Conservation (phyloP, 2,888 invertebrate genomes). For the Scaeva pyrastri region DNA sequence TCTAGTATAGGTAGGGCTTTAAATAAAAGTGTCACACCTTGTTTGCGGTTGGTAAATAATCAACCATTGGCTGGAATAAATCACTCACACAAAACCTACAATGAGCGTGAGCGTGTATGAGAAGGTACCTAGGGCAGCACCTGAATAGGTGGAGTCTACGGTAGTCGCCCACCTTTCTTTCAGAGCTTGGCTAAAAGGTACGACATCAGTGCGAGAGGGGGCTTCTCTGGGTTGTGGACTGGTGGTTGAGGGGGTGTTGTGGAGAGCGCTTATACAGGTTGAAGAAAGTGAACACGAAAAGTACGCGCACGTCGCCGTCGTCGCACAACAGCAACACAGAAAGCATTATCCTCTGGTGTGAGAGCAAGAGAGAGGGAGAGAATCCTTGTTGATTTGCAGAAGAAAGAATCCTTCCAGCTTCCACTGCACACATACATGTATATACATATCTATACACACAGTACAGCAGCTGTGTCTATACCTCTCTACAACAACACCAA, state of each 20-base stretch:
- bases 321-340: constrained; percentile 62
- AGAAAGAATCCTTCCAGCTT: constrained; percentile 66
- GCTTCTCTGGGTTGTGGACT: no score
- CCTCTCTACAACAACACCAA: constrained; percentile 44
- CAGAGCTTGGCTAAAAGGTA: constrained; percentile 73
- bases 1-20: constrained; percentile 70
- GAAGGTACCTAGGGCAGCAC: constrained; percentile 74
- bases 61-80: constrained; percentile 84
- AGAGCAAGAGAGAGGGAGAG: constrained; percentile 66
- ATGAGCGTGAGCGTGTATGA: constrained; percentile 71
- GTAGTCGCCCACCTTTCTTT: constrained; percentile 74
- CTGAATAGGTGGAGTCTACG: constrained; percentile 76
- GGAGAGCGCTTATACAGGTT: constrained; percentile 52
- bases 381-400: constrained; percentile 73
- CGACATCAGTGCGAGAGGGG: neutral
- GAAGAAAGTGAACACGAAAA: constrained; percentile 74
- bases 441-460: constrained; percentile 7
- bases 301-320: constrained; percentile 76
- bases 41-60: constrained; percentile 80
- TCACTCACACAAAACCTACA: constrained; percentile 79
- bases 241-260: constrained; percentile 15
- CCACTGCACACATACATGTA: neutral
- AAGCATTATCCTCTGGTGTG: constrained; percentile 3
- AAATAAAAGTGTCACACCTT: constrained; percentile 82
- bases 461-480: no score